Evolutionary conservation across 1,140 invertebrate genomes (phyloP).

Genomic region (Pachyrhynchus sulphureomaculatus): DNA sequence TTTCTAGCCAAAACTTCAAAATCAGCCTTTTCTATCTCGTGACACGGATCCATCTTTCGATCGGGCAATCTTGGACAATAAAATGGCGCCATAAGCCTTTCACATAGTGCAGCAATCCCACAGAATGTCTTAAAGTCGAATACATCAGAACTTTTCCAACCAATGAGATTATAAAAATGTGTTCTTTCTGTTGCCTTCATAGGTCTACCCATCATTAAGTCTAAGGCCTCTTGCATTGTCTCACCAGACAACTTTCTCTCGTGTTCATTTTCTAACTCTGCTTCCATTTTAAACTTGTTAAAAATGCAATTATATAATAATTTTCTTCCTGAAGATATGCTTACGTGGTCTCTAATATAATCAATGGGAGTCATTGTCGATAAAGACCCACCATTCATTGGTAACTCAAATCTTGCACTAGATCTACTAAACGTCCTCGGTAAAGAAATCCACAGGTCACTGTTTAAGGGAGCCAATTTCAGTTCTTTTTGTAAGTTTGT

Average conservation of each 20-base stretch:
- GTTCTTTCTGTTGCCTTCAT: conserved; percentile 54
- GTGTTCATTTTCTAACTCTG: conserved; percentile 36
- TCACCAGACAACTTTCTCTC: conserved; percentile 50
- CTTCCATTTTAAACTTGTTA: conserved; percentile 54
- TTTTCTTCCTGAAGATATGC: conserved; percentile 62
- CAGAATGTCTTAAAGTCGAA: conserved; percentile 68
- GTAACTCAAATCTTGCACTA: conserved; percentile 65
- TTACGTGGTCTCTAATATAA: conserved; percentile 62
- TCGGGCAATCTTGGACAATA: conserved; percentile 44
- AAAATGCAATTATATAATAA: conserved; percentile 60
- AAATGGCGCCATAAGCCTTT: conserved; percentile 56
- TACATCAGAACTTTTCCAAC: conserved; percentile 54
- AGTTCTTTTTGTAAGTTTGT: conserved; percentile 84
- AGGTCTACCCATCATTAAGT: conserved; percentile 62
- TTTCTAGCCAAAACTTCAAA: conserved; percentile 47
- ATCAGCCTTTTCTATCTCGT: conserved; percentile 52
- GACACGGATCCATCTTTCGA: conserved; percentile 49
- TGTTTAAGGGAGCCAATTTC: conserved; percentile 49
- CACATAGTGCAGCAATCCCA: conserved; percentile 65
- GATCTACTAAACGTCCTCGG: conserved; percentile 65
- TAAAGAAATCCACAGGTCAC: conserved; percentile 59
- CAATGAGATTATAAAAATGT: conserved; percentile 55
- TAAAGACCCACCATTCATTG: conserved; percentile 60
- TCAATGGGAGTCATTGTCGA: conserved; percentile 59
- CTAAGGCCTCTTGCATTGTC: conserved; percentile 57